phyloP scores from a whole-genome alignment of 2,888 invertebrate genomes.

The Drosophila affinis region DNA sequence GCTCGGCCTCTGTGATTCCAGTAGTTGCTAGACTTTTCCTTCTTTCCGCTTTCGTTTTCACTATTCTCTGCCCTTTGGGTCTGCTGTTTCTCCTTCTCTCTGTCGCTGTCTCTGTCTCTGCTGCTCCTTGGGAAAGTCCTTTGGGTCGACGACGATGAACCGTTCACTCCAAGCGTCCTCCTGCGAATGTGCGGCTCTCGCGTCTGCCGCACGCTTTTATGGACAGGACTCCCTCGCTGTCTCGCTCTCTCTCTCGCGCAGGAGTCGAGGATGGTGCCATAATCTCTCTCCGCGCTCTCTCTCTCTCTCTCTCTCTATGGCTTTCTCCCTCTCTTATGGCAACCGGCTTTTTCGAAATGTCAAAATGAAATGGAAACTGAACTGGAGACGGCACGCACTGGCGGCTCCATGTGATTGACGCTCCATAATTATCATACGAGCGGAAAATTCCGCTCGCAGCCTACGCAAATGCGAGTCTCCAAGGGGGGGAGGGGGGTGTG shows the following conservation, averaged over 20 bases:
- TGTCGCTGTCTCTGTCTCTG: neutral
- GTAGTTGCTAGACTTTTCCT: constrained; percentile 2
- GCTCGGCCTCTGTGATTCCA: neutral
- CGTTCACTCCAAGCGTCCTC: constrained; percentile 59
- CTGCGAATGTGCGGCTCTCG: constrained; percentile 60
- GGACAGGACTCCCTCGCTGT: constrained; percentile 1
- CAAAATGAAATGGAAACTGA: constrained; percentile 32
- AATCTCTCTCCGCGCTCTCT: constrained; percentile 7
- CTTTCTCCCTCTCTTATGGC: neutral
- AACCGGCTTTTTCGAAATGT: constrained; percentile 24
- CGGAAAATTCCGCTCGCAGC: constrained; percentile 65
- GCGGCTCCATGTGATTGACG: constrained; percentile 58
- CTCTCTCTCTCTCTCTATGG: neutral
- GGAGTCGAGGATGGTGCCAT: constrained; percentile 38
- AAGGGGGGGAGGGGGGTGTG: too few relatives aligned
- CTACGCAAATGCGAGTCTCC: constrained; percentile 7
- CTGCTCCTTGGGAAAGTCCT: constrained; percentile 19
- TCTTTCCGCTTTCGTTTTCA: constrained; percentile 65
- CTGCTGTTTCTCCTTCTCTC: neutral
- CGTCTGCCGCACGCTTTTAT: constrained; percentile 56
- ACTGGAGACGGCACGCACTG: constrained; percentile 16
- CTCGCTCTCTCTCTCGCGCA: constrained; percentile 8
- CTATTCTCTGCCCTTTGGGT: constrained; percentile 52
- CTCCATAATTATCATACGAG: constrained; percentile 58
- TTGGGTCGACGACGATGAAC: constrained; percentile 37